Evolutionary conservation across 2,113 vertebrate genomes (phyloP).

Genomic region (Microtus ochrogaster): DNA sequence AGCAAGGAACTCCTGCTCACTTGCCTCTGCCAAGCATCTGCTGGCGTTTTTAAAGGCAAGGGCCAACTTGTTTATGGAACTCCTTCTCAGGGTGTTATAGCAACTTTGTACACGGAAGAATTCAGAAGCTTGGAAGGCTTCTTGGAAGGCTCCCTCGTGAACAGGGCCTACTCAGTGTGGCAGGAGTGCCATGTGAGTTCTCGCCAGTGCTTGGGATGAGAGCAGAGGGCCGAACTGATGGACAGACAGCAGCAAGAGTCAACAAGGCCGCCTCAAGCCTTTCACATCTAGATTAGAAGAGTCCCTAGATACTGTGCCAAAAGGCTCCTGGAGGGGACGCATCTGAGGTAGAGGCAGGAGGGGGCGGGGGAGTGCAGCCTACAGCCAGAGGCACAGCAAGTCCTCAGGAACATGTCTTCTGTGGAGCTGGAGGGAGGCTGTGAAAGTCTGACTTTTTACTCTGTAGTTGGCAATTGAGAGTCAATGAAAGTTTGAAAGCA

Average conservation of each 20-base stretch:
- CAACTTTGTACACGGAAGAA: neutral
- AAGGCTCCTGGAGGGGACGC: neutral
- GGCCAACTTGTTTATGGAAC: neutral
- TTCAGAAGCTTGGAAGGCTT: neutral
- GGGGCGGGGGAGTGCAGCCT: neutral
- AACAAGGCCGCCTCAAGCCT: accelerated
- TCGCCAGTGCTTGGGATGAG: neutral
- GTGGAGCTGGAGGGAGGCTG: neutral
- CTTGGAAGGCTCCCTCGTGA: neutral
- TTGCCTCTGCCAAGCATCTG: neutral
- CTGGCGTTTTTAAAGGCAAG: constrained; percentile 1
- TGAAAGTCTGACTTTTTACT: neutral
- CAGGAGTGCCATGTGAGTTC: no score
- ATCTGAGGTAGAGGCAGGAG: no score
- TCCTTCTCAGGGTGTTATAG: neutral
- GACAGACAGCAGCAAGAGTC: neutral
- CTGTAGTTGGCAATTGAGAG: neutral
- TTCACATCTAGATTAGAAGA: neutral
- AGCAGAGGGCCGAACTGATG: neutral
- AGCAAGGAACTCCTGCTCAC: neutral
- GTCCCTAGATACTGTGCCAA: neutral
- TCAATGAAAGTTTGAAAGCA: constrained; percentile 64
- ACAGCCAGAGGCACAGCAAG: neutral
- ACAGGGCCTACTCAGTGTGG: neutral
- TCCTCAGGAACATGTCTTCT: neutral